Percentiles rank a stretch among this genome's conserved stretches.
Evolutionary conservation across 2,797 vertebrate genomes (phyloP).

Genomic region (Streptopelia turtur): DNA sequence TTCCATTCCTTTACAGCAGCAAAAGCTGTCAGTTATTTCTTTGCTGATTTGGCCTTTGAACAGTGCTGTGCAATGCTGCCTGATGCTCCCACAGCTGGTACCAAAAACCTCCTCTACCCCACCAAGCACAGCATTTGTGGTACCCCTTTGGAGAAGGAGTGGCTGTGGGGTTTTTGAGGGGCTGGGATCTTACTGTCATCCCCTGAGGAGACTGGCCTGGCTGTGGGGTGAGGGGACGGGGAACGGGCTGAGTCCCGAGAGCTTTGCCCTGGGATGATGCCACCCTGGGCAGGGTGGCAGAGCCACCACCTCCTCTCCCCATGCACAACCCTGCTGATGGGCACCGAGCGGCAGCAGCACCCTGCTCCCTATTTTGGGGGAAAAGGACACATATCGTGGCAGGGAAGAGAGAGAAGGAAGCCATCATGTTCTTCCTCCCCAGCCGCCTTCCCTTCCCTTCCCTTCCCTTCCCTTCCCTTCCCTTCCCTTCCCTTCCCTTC

Average conservation of each 20-base stretch:
- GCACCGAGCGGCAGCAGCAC: background rate
- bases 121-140: background rate
- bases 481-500: too few species aligned
- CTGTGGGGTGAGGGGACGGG: rapidly evolving
- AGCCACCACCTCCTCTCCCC: background rate
- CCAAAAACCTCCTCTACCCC: background rate
- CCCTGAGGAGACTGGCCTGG: background rate
- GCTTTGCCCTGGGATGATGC: background rate
- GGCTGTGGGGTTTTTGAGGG: background rate
- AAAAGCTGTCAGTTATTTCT: background rate
- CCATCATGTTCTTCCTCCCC: background rate
- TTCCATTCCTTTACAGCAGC: background rate
- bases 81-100: background rate
- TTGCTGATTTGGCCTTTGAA: background rate
- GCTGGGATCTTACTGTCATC: background rate
- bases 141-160: background rate
- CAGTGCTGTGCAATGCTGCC: background rate
- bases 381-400: background rate
- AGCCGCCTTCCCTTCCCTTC: background rate
- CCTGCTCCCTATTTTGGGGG: background rate
- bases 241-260: background rate
- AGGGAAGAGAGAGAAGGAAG: background rate
- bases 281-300: background rate
- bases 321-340: too few species aligned
- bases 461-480: too few species aligned